Percentiles rank a stretch among this genome's conserved stretches.
Evolutionary conservation across 2,888 invertebrate genomes (phyloP).

Genomic region (Reticulitermes lucifugus): DNA sequence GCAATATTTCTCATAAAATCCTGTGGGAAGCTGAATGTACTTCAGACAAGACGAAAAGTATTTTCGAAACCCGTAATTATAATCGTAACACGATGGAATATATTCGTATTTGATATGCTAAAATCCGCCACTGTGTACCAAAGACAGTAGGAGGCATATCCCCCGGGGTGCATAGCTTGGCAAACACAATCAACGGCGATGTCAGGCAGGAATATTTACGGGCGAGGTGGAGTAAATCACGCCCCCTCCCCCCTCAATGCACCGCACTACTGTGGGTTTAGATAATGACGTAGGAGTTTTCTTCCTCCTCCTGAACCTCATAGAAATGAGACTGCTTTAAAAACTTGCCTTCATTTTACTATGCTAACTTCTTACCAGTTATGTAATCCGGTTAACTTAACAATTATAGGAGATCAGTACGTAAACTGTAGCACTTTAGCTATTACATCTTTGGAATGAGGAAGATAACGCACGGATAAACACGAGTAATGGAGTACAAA

Average conservation of each 20-base stretch:
- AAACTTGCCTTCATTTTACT: not conserved
- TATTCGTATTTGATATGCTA: too few relatives aligned
- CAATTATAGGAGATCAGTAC: not conserved
- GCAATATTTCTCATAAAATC: too few relatives aligned
- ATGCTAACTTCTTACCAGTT: not conserved
- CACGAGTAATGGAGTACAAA: not conserved
- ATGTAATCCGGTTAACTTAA: not conserved
- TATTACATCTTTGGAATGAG: not conserved
- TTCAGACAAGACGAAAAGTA: too few relatives aligned
- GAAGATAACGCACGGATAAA: not conserved
- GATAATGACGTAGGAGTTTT: slow-evolving; percentile 11
- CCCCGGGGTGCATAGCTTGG: slow-evolving; percentile 38
- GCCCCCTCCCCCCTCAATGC: not conserved
- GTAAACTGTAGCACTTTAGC: not conserved
- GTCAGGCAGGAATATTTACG: slow-evolving; percentile 48
- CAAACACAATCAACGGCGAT: slow-evolving; percentile 49
- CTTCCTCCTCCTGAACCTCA: not conserved
- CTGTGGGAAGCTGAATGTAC: too few relatives aligned
- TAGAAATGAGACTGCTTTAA: not conserved
- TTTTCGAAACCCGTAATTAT: too few relatives aligned
- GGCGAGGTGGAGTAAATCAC: slow-evolving; percentile 43
- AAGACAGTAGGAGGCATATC: not conserved
- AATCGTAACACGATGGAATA: too few relatives aligned
- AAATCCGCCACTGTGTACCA: slow-evolving; percentile 20
- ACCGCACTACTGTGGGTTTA: slow-evolving; percentile 8